These are phyloP conservation scores for Parazoanthus atlanticus DNA, from an alignment of 92 coral and sea anemone genomes.

Conservation along the genomic window DNA sequence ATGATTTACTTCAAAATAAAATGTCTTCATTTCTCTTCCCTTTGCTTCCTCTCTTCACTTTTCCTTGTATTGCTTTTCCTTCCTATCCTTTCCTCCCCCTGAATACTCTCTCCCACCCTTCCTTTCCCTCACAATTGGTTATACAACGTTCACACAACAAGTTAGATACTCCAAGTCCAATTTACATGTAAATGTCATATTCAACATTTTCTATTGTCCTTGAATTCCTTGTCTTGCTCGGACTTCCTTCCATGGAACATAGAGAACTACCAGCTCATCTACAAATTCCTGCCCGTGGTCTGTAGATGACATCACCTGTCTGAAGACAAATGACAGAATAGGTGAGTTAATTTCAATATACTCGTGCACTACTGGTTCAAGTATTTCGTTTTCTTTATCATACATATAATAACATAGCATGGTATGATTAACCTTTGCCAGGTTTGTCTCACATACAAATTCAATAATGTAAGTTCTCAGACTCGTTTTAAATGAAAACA, in stretches of 20 bases:
- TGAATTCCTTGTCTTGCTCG: too few relatives aligned
- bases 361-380: too few relatives aligned
- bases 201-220: not conserved
- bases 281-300: slow-evolving; percentile 67
- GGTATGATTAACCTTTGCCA: too few relatives aligned
- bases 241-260: too few relatives aligned
- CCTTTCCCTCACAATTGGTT: not conserved
- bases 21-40: too few relatives aligned
- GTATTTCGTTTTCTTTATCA: too few relatives aligned
- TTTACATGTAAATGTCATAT: not conserved
- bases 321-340: slow-evolving; percentile 66
- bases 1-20: too few relatives aligned
- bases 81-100: not conserved
- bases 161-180: fast-evolving
- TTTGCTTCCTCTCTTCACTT: not conserved
- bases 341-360: slow-evolving; percentile 50
- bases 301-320: slow-evolving; percentile 74
- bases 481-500: too few relatives aligned
- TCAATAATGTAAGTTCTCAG: too few relatives aligned
- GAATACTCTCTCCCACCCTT: not conserved
- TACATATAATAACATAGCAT: too few relatives aligned
- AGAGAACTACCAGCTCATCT: not conserved
- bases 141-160: too few relatives aligned
- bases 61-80: not conserved
- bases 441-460: too few relatives aligned